Evolutionary conservation across 2,888 invertebrate species (phyloP), one percentile per base, ranked within the genome.

Genomic region (Erannis defoliaria): DNA sequence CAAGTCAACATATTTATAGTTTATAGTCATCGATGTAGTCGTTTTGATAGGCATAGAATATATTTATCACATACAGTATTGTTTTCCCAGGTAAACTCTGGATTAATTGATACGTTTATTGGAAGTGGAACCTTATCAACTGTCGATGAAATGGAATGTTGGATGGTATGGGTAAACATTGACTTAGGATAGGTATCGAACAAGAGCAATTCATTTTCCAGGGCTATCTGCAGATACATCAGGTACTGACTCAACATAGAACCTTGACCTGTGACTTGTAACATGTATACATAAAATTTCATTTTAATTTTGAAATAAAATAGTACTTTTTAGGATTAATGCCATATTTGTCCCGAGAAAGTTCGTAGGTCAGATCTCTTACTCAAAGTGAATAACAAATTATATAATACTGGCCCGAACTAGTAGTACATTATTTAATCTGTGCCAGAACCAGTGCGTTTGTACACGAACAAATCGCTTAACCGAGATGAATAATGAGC

Each of bases 121-220:
- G 5, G 3, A 23, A 16, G 21, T 31, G 49, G 29, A 35, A 35
- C 14, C 43, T 43, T 14, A 29, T 45, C 16, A 29, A 29, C 18
- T 46, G 31, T 12, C 31, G 31, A 33, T 31, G n/a, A 33, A 18
- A 33, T 33, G n/a, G 14, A 55, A 31, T 18, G 6, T 35, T 33
- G 46, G 29, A 12, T 21, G 16, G 14, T 31, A 29, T n/a, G 14
- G 23, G 16, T 35, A 40, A 57, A 57, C 35, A 57, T 57, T 50
- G 35, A 40, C 42, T 57, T 57, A 57, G 49, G 50, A 46, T 19
- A 18, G 19, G 46, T 19, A 31, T 31, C 31, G 12, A 46, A 46
- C 18, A n/a, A 6, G 2, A 31, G 10, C 31, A 46, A 46, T 46
- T 46, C 12, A 18, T 29, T 23, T 42, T 10, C 4, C 29, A 10